Base-by-base conservation (phyloP, 2,797 vertebrate genomes). In the Heteromormyrus szaboi region DNA sequence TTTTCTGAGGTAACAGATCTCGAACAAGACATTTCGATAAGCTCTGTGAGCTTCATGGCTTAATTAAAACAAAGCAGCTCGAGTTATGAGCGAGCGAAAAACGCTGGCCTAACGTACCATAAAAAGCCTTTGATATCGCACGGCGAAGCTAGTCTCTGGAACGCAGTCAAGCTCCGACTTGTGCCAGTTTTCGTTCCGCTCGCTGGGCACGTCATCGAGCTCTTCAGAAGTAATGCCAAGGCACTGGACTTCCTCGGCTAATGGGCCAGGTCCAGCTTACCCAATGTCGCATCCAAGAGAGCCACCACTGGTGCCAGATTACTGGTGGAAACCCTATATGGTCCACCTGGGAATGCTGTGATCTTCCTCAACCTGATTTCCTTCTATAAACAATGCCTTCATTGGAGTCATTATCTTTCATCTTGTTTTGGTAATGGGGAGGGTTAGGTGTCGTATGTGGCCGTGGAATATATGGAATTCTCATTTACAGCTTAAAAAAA, bases 401-500 rank as follows among this genome's bases (percentile, higher is more conserved):
- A 88, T 87, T 87, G 90, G 72, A 88, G 89, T 91, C 89, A 90
- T 89, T 90, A 90, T 92, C 88, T 91, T 92, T 94, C 94, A 93
- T 94, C 94, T 95, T 95, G 94, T 96, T 95, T 95, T 95, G 85
- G 95, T 96, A 96, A 96, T 94, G 93, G 93, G 91, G 92, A 92
- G 91, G 93, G 93, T 92, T 92, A 91, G 90, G 92, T 95, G 92
- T 95, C 96, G 89, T 53, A 91, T 92, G 51, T 6, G 92, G 92
- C 93, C 92, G 93, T 91, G 94, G 93, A 91, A 91, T 95, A 93
- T 95, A 94, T 95, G 94, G 94, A 90, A 90, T 95, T 93, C 95
- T 96, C 96, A 96, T 96, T 96, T 96, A 96, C 95, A 91, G 92
- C 95, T 95, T 93, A 92, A 93, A 93, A 94, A 94, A 94, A 46